Evolutionary conservation across 2,888 invertebrate species (phyloP).

Genomic region (Apamea monoglypha): DNA sequence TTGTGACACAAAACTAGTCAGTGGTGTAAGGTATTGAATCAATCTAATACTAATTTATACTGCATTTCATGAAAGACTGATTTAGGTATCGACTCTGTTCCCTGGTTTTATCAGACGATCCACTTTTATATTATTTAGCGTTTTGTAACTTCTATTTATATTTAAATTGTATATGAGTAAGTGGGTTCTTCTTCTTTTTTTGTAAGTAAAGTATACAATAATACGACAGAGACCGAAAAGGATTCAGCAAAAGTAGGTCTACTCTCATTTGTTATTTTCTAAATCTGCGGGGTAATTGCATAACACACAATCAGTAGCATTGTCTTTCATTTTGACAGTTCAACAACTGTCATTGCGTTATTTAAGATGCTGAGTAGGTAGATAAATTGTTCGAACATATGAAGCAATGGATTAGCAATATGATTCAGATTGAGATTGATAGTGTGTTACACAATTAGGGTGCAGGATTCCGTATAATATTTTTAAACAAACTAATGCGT

Average conservation of each 20-base stretch:
- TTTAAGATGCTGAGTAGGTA: neutral
- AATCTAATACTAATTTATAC: slow-evolving; percentile 31
- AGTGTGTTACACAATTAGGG: neutral
- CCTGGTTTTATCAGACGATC: slow-evolving; percentile 27
- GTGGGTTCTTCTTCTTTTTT: neutral
- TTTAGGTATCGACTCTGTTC: slow-evolving; percentile 48
- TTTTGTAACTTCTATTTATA: slow-evolving; percentile 5
- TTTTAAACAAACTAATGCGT: neutral
- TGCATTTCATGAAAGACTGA: slow-evolving; percentile 60
- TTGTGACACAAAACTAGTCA: slow-evolving; percentile 34
- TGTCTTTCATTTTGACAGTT: neutral
- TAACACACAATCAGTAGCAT: neutral
- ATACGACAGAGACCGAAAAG: neutral
- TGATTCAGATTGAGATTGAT: neutral
- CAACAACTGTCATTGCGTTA: neutral
- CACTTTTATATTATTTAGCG: slow-evolving; percentile 28
- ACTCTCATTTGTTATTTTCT: neutral
- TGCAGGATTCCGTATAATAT: neutral
- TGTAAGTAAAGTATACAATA: neutral
- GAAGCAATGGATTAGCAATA: neutral
- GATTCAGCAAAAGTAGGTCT: neutral
- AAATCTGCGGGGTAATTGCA: too few species aligned
- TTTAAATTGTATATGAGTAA: neutral
- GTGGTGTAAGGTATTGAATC: slow-evolving; percentile 22
- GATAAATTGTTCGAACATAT: neutral